Conservation (phyloP, 2,797 vertebrate genomes). For the Xiphophorus birchmanni region DNA sequence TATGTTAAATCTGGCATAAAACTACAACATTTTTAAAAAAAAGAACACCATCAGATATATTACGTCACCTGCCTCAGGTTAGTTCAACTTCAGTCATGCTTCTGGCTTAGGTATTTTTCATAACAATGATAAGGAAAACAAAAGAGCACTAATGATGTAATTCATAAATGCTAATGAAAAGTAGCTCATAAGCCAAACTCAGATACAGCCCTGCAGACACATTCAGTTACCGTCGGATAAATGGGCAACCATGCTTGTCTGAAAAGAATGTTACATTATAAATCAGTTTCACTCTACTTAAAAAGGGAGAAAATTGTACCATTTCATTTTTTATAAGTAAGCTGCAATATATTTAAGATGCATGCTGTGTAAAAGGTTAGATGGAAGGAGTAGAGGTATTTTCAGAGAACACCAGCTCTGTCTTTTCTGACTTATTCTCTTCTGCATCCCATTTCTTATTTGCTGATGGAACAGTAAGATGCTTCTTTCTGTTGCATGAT, state of each 20-base stretch:
- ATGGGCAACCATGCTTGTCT: not conserved
- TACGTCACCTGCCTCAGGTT: not conserved
- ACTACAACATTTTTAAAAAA: not conserved
- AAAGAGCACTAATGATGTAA: not conserved
- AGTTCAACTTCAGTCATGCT: not conserved
- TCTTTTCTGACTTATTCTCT: not conserved
- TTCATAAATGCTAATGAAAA: not conserved
- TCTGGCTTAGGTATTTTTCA: not conserved
- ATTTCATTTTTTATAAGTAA: not conserved
- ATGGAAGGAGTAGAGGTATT: not conserved
- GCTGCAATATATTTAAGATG: not conserved
- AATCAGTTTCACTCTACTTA: not conserved
- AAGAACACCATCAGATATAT: not conserved
- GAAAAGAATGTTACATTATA: not conserved
- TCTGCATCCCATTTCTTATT: conserved; percentile 18
- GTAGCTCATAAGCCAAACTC: not conserved
- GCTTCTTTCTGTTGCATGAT: conserved; percentile 35
- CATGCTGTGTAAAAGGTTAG: not conserved
- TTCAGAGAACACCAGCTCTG: not conserved
- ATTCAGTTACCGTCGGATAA: not conserved
- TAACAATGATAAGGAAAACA: not conserved
- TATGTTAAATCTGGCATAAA: not conserved
- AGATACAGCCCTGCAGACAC: not conserved
- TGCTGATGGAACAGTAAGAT: conserved; percentile 49
- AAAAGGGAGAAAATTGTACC: not conserved